phyloP scores from a whole-genome alignment of 2,888 invertebrate species.

The Iphiclides podalirius region DNA sequence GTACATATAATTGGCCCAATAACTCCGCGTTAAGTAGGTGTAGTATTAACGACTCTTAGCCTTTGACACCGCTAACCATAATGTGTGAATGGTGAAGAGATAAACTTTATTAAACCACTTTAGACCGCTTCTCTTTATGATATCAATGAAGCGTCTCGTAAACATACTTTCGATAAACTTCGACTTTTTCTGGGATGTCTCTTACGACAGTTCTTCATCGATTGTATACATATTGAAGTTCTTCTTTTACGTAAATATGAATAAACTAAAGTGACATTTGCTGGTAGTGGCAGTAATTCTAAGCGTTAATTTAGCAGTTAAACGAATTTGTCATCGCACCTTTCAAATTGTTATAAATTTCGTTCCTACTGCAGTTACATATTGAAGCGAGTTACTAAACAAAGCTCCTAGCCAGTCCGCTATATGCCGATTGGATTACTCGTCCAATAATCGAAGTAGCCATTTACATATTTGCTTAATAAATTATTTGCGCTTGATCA shows the following conservation, averaged over 20 bases:
- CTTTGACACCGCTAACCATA: neutral
- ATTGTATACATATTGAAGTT: no score
- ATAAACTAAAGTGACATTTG: no score
- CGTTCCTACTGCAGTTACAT: no score
- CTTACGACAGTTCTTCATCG: no score
- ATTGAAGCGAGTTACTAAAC: no score
- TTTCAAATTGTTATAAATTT: no score
- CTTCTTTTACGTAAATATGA: no score
- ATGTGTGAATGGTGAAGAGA: neutral
- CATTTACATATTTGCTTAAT: constrained; percentile 8
- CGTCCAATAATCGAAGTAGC: neutral
- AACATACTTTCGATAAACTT: neutral
- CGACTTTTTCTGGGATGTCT: no score
- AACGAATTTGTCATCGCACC: no score
- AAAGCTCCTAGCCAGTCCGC: no score
- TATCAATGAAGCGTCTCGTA: neutral
- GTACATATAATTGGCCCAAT: neutral
- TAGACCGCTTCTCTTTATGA: neutral
- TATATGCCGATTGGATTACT: neutral
- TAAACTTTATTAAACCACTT: neutral
- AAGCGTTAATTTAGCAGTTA: no score
- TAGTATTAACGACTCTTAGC: neutral
- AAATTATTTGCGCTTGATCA: constrained; percentile 14
- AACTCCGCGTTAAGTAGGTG: neutral
- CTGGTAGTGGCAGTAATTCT: no score